These are phyloP conservation scores for Morus bassanus DNA, from an alignment of 2,797 vertebrate species.

Conservation along the genomic window DNA sequence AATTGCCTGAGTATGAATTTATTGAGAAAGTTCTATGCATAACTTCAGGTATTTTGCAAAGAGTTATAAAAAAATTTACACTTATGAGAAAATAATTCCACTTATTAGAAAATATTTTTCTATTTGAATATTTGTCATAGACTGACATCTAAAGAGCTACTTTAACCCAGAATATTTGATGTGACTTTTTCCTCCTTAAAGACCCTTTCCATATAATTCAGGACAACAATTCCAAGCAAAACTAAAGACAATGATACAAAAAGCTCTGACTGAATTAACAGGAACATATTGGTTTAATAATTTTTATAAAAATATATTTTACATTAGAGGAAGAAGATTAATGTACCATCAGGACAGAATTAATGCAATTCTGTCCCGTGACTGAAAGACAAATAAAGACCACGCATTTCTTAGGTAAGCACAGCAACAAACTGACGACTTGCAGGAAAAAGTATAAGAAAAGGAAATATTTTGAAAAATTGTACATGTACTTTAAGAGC, in stretches of 20 bases:
- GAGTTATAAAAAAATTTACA: neutral
- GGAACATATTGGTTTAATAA: neutral
- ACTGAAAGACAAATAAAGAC: neutral
- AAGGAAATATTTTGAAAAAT: neutral
- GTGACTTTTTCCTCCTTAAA: neutral
- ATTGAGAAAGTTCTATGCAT: neutral
- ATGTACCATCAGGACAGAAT: neutral
- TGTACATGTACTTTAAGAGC: neutral
- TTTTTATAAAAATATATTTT: neutral
- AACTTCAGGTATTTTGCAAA: neutral
- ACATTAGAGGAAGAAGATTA: neutral
- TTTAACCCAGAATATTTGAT: neutral
- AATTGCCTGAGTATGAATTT: accelerated
- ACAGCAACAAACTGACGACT: neutral
- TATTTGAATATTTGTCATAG: neutral
- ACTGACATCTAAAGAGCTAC: neutral
- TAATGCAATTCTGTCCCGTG: neutral
- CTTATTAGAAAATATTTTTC: neutral
- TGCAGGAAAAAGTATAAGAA: neutral
- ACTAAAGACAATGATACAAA: neutral
- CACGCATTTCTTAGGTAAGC: neutral
- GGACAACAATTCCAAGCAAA: neutral
- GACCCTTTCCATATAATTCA: neutral
- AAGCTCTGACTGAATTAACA: neutral
- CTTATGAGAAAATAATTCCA: neutral